phyloP scores from a whole-genome alignment of 2,797 vertebrate species.

The Typhlichthys subterraneus region DNA sequence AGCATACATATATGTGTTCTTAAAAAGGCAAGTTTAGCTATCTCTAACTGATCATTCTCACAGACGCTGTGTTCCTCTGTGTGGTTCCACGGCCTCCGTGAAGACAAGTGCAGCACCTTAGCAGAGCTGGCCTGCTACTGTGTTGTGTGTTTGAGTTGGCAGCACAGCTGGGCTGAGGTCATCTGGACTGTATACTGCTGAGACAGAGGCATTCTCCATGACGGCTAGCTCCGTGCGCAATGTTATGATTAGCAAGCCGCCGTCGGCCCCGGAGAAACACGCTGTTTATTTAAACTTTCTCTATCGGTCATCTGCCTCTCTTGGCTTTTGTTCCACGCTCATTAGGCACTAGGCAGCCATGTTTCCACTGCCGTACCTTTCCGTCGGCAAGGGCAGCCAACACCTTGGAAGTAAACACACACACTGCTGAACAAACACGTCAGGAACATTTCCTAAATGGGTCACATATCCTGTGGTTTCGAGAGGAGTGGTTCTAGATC shows the following conservation, averaged over 20 bases:
- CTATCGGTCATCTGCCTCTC: constrained; percentile 56
- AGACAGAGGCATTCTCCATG: neutral
- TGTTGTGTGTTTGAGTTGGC: constrained; percentile 44
- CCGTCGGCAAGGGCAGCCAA: constrained; percentile 38
- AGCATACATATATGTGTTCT: no score
- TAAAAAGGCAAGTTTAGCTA: no score
- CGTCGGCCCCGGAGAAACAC: constrained; percentile 57
- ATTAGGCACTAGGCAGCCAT: constrained; percentile 33
- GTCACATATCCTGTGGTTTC: constrained; percentile 50
- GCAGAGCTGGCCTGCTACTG: constrained; percentile 27
- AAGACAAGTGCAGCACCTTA: no score
- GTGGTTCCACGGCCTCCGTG: no score
- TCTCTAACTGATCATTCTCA: no score
- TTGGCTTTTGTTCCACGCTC: constrained; percentile 52
- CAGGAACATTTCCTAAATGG: constrained; percentile 39
- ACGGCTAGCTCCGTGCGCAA: no score
- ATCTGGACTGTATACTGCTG: constrained; percentile 9
- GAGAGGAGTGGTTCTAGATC: constrained; percentile 42
- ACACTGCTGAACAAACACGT: constrained; percentile 53
- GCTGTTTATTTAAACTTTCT: constrained; percentile 67
- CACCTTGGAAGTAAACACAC: constrained; percentile 71
- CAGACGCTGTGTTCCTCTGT: no score
- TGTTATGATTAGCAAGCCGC: constrained; percentile 52
- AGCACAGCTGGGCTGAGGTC: constrained; percentile 32
- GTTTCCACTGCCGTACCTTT: constrained; percentile 47